These are phyloP conservation scores for Oceanodroma leucorhoa DNA, from an alignment of 2,797 vertebrate species.

Conservation along the genomic window DNA sequence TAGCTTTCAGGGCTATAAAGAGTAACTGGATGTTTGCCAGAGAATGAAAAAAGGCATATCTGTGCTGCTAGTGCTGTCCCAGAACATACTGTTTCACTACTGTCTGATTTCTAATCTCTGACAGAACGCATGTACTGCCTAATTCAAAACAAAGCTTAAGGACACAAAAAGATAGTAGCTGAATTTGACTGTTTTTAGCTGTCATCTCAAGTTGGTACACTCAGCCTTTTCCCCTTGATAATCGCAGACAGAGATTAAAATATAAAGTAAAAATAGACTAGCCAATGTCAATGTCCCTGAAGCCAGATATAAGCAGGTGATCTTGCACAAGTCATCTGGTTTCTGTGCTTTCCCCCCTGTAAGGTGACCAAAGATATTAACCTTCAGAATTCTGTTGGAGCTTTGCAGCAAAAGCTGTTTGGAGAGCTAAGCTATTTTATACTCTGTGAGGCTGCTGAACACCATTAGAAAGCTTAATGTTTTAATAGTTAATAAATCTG, in stretches of 20 bases:
- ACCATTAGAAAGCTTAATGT: conserved; percentile 17
- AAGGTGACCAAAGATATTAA: neutral
- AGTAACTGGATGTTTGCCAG: neutral
- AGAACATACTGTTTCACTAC: neutral
- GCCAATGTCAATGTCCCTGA: neutral
- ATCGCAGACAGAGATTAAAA: neutral
- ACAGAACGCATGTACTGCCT: neutral
- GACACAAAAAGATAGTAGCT: neutral
- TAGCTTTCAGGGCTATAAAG: neutral
- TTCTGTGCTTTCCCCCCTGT: neutral
- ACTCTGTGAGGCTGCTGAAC: neutral
- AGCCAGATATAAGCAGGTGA: neutral
- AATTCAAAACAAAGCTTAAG: neutral
- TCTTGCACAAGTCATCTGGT: neutral
- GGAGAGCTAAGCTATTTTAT: conserved; percentile 1
- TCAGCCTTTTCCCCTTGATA: neutral
- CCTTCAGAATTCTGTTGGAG: neutral
- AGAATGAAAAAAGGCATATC: neutral
- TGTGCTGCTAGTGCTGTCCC: neutral
- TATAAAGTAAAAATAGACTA: neutral
- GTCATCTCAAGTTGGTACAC: neutral
- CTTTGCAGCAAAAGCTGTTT: neutral
- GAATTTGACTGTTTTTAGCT: neutral
- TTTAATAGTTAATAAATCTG: conserved; percentile 37
- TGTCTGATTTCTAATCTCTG: neutral